These are phyloP conservation scores for Oreotragus oreotragus DNA, from an alignment of 2,113 vertebrate genomes.

Conservation along the genomic window DNA sequence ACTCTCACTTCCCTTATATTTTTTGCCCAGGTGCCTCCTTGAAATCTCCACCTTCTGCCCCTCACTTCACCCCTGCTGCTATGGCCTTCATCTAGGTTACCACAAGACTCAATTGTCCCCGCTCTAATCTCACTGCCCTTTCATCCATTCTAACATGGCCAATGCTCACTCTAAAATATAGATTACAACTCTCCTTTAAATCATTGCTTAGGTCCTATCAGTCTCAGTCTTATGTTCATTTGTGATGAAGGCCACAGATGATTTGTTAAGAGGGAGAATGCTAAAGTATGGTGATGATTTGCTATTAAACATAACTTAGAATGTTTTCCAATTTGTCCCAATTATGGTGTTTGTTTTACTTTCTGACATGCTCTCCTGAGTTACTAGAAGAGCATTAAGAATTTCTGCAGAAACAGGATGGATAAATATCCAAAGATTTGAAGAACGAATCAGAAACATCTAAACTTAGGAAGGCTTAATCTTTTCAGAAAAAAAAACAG, in stretches of 20 bases:
- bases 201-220: background rate
- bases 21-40: background rate
- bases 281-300: background rate
- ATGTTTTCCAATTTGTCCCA: background rate
- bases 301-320: background rate
- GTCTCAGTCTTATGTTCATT: background rate
- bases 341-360: background rate
- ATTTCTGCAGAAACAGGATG: background rate
- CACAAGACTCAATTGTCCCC: background rate
- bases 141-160: background rate
- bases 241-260: background rate
- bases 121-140: background rate
- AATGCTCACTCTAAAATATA: background rate
- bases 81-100: background rate
- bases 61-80: background rate
- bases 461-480: background rate
- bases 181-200: background rate
- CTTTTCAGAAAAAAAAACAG: background rate
- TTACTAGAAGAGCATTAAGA: background rate
- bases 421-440: background rate
- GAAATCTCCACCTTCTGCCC: background rate
- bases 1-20: background rate
- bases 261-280: background rate
- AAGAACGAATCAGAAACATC: background rate
- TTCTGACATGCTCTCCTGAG: background rate